Conservation (phyloP, 2,797 vertebrate species). For the Erithacus rubecula region DNA sequence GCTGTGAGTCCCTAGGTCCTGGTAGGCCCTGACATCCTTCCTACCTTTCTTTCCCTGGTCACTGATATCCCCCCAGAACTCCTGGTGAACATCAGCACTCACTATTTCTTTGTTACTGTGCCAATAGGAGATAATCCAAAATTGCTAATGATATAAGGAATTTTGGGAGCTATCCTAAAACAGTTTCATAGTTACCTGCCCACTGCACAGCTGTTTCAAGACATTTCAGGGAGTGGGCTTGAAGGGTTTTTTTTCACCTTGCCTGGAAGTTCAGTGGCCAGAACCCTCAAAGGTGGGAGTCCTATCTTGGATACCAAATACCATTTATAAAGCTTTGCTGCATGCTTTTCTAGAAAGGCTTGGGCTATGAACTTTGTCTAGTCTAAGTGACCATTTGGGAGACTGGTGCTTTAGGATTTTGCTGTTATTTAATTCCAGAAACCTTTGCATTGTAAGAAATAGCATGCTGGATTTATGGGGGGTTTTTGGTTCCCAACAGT, state of each 20-base stretch:
- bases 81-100: neutral
- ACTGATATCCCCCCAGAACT: neutral
- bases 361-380: neutral
- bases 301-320: neutral
- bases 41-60: accelerated
- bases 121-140: neutral
- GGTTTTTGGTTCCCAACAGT: neutral
- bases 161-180: neutral
- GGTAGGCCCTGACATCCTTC: neutral
- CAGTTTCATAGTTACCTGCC: neutral
- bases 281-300: neutral
- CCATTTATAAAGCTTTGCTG: neutral
- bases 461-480: neutral
- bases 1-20: neutral
- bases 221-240: neutral
- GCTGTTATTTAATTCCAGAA: neutral
- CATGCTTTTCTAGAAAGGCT: neutral
- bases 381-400: neutral
- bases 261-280: neutral
- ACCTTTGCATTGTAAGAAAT: neutral
- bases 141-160: neutral
- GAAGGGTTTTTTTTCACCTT: neutral
- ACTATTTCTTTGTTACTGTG: neutral
- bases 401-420: neutral
- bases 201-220: neutral